Base-by-base conservation (phyloP, 2,113 vertebrate species). In the Neodon shergylaensis region DNA sequence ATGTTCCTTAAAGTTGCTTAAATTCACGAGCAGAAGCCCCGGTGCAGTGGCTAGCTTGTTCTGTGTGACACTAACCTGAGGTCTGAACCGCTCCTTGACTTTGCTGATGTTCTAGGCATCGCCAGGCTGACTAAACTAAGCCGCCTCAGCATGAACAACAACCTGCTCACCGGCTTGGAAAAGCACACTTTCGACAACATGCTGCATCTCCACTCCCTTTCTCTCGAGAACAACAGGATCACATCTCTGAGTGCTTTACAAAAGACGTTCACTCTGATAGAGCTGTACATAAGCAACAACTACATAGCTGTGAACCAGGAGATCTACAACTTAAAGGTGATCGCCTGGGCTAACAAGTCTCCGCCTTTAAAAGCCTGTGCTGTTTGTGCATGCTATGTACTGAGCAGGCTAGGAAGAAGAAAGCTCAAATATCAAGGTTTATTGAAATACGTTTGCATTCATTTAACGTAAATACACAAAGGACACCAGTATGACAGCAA, bases 241-340 rank as follows among this genome's bases (percentile, higher is more conserved):
- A 97, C 93, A 33, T 99, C 99, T 47, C 86, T 99, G 92, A 96
- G 96, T 52, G 99, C 98, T 73, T 98, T 99, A 96, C 99, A 99
- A 47, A 99, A 98, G 97, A 97, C 94, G 82, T 95, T 94, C 42
- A 98, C 98, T 10, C 98, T 99, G n/a, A 97, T 98, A 44, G 99
- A 99, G 95, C 98, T 99, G n/a, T 99, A 99, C 77, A 83, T 99
- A 19, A 99, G 98, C 96, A 99, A 98, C 95, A 99, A 99, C 97
- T 97, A 98, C 61, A 98, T 99, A 96, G 98, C 97, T 90, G 96
- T 97, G 22, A 99, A 98, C 52, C 98, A 98, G 94, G 99, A 99
- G 72, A 98, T 99, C 92, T 98, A 98, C 97, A 97, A 98, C 92
- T 97, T 99, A 84, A 99, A 99, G 98, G 99, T 98, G n/a, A 97